Evolutionary conservation across 2,113 vertebrate species (phyloP).

Genomic region (Toxostoma redivivum): DNA sequence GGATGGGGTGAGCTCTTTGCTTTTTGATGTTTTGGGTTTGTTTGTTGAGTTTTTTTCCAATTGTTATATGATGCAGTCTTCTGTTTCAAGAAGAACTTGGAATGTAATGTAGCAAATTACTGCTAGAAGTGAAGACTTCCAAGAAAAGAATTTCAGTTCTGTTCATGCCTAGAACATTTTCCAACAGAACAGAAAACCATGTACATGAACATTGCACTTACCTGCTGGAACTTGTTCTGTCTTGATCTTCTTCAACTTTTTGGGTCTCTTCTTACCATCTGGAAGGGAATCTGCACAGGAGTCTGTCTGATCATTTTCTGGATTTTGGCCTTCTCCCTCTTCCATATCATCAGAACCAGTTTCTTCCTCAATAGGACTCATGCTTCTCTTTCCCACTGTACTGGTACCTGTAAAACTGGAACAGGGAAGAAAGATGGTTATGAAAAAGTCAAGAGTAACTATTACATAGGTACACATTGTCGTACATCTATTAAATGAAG

Average conservation of each 20-base stretch:
- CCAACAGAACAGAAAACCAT: background rate
- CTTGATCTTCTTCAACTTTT: conserved; percentile 84
- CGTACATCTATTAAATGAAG: background rate
- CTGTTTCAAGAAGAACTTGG: background rate
- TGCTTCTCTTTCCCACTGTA: conserved; percentile 78
- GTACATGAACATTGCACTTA: background rate
- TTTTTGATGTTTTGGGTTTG: background rate
- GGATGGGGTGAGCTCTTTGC: background rate
- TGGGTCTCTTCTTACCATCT: conserved; percentile 75
- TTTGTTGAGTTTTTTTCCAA: background rate
- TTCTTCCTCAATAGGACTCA: conserved; percentile 81
- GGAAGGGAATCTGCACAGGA: conserved; percentile 65
- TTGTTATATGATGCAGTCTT: background rate
- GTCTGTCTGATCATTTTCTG: conserved; percentile 55
- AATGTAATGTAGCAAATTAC: background rate
- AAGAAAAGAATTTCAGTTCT: background rate
- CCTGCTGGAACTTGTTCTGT: conserved; percentile 71
- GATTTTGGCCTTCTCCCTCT: conserved; percentile 38
- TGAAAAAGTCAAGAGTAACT: background rate
- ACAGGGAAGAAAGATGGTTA: background rate
- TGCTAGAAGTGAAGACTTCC: background rate
- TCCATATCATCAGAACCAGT: conserved; percentile 58
- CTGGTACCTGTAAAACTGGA: conserved; percentile 62
- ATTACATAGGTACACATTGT: background rate
- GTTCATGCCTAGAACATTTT: background rate